These are phyloP conservation scores for Nannoperca obscura DNA, from an alignment of 2,797 vertebrate genomes.

Conservation along the genomic window DNA sequence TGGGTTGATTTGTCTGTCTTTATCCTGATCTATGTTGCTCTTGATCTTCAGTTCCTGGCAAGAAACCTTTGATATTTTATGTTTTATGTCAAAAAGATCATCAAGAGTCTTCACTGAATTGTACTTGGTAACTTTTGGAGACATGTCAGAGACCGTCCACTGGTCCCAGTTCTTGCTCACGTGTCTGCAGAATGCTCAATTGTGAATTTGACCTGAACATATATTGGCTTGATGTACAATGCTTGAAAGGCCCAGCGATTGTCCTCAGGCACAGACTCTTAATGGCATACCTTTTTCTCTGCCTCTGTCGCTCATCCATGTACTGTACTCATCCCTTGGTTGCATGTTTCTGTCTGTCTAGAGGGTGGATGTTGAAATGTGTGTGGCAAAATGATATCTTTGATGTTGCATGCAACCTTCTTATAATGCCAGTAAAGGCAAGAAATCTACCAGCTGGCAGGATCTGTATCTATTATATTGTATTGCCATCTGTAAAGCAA, in stretches of 20 bases:
- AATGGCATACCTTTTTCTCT: constrained; percentile 31
- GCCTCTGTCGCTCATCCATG: constrained; percentile 31
- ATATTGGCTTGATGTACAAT: not conserved
- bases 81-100: not conserved
- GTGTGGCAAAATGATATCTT: constrained; percentile 39
- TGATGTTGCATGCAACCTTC: constrained; percentile 64
- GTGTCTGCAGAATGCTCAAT: constrained; percentile 2
- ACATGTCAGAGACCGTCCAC: constrained; percentile 8
- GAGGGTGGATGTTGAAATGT: constrained; percentile 27
- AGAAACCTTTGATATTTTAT: constrained; percentile 8
- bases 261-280: constrained; percentile 39
- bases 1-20: constrained; percentile 10
- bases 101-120: not conserved
- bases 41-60: constrained; percentile 1
- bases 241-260: constrained; percentile 4
- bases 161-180: constrained; percentile 10
- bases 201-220: constrained; percentile 14
- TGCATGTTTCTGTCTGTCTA: constrained; percentile 33
- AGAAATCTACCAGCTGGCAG: constrained; percentile 13
- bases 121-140: constrained; percentile 1
- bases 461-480: constrained; percentile 23
- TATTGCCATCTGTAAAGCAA: constrained; percentile 38
- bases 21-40: constrained; percentile 7
- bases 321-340: constrained; percentile 23
- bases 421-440: constrained; percentile 22